Evolutionary conservation across 23 tunicate genomes (phyloP).

Genomic region (Diplosoma virens): DNA sequence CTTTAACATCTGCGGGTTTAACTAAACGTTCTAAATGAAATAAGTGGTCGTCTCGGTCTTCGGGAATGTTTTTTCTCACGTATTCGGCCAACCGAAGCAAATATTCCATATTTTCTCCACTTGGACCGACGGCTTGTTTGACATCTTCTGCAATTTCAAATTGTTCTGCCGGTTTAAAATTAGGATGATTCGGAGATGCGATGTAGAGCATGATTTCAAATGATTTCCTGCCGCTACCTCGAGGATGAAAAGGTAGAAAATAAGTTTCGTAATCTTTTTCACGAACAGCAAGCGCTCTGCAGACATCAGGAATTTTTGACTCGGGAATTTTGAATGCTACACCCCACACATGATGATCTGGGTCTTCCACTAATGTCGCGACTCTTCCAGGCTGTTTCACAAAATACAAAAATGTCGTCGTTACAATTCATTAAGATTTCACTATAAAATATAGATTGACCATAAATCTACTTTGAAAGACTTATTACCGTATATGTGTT

Average conservation of each 20-base stretch:
- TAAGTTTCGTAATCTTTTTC: slow-evolving; percentile 72
- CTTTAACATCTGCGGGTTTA: slow-evolving; percentile 9
- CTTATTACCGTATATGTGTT: no score
- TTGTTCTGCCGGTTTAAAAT: slow-evolving; percentile 54
- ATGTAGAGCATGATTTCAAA: slow-evolving; percentile 60
- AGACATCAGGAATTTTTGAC: slow-evolving; percentile 37
- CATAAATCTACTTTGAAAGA: no score
- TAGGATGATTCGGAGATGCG: slow-evolving; percentile 79
- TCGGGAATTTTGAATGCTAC: slow-evolving; percentile 79
- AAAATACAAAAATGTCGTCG: no score
- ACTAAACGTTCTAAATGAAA: slow-evolving; percentile 73
- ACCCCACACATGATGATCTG: slow-evolving; percentile 72
- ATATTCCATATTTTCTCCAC: slow-evolving; percentile 84
- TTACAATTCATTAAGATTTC: no score
- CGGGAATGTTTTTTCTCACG: slow-evolving; percentile 81
- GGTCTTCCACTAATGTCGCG: slow-evolving; percentile 60
- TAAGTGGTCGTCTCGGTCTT: slow-evolving; percentile 77
- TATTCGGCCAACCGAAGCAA: slow-evolving; percentile 70
- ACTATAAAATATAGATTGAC: no score
- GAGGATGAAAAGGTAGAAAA: slow-evolving; percentile 49
- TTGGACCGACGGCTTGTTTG: slow-evolving; percentile 49
- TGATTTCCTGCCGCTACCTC: slow-evolving; percentile 23
- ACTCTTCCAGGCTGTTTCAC: slow-evolving; percentile 97
- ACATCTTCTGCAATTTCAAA: slow-evolving; percentile 60
- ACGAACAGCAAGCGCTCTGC: slow-evolving; percentile 42